Conservation (phyloP, 2,113 vertebrate species). For the Pseudopodoces humilis region DNA sequence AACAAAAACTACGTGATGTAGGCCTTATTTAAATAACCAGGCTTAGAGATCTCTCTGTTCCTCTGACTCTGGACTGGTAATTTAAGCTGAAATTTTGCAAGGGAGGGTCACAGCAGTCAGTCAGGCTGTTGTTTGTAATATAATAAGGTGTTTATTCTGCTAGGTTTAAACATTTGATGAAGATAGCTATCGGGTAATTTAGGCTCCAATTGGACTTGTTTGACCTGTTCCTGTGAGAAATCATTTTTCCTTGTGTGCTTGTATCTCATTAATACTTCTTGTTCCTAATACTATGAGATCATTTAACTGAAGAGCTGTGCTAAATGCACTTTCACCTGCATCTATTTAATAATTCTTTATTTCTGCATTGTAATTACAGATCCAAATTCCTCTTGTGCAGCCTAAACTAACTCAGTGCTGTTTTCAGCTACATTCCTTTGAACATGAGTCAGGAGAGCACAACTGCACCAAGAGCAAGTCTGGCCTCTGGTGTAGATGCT, state of each 20-base stretch:
- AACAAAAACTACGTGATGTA: background rate
- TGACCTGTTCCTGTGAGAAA: slow-evolving; percentile 36
- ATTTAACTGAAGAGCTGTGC: background rate
- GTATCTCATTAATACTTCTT: slow-evolving; percentile 16
- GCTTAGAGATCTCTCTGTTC: background rate
- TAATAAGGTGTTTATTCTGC: slow-evolving; percentile 5
- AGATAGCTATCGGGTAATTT: slow-evolving; percentile 25
- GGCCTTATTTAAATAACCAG: background rate
- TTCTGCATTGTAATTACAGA: background rate
- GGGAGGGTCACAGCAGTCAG: background rate
- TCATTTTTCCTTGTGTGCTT: background rate
- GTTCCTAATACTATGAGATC: background rate
- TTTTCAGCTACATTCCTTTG: background rate
- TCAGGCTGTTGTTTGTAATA: background rate
- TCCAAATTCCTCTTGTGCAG: background rate
- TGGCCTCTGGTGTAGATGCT: background rate
- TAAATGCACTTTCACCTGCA: background rate
- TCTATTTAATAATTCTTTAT: background rate
- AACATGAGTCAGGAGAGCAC: background rate
- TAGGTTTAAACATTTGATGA: slow-evolving; percentile 6
- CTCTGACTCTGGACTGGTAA: background rate
- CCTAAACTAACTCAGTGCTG: background rate
- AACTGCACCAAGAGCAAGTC: background rate
- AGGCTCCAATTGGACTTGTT: slow-evolving; percentile 10
- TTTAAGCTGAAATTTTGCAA: background rate